Percentiles rank a stretch among this genome's conserved stretches.
These are phyloP conservation scores for Cataglyphis hispanica DNA, from an alignment of 1,140 invertebrate genomes.

Conservation along the genomic window DNA sequence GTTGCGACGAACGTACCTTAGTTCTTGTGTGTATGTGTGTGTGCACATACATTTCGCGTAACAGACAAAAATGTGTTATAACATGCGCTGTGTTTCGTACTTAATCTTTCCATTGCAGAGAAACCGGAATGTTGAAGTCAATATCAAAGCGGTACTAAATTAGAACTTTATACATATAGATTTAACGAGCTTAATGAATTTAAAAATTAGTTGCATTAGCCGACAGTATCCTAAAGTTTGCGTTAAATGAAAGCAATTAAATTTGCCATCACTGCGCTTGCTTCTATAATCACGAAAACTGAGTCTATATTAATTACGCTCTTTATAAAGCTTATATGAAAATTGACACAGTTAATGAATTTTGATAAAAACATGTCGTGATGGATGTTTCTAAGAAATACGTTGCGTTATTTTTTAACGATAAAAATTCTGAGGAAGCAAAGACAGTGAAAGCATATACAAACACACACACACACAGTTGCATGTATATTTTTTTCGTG, in stretches of 20 bases:
- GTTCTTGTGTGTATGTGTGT: neutral
- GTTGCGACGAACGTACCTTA: neutral
- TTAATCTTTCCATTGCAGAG: neutral
- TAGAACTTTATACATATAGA: neutral
- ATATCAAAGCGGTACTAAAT: conserved; percentile 4
- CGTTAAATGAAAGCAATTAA: neutral
- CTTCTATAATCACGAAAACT: conserved; percentile 8
- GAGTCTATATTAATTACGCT: conserved; percentile 24
- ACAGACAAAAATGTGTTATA: neutral
- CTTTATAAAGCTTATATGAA: conserved; percentile 30
- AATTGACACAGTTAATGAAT: conserved; percentile 19
- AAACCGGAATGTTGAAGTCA: neutral
- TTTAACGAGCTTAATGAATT: conserved; percentile 35
- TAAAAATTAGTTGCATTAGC: neutral
- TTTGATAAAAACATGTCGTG: conserved; percentile 14
- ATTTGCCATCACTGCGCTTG: conserved; percentile 18
- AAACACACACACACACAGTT: neutral
- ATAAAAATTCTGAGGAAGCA: conserved; percentile 35
- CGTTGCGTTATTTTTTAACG: conserved; percentile 16
- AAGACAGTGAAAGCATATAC: neutral
- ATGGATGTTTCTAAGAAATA: conserved; percentile 16
- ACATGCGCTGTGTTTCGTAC: neutral
- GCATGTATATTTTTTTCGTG: neutral
- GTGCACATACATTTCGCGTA: neutral
- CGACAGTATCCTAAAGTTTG: conserved; percentile 9